These are phyloP conservation scores for Sarotherodon lohbergeri DNA, from an alignment of 2,113 vertebrate genomes.

Conservation along the genomic window DNA sequence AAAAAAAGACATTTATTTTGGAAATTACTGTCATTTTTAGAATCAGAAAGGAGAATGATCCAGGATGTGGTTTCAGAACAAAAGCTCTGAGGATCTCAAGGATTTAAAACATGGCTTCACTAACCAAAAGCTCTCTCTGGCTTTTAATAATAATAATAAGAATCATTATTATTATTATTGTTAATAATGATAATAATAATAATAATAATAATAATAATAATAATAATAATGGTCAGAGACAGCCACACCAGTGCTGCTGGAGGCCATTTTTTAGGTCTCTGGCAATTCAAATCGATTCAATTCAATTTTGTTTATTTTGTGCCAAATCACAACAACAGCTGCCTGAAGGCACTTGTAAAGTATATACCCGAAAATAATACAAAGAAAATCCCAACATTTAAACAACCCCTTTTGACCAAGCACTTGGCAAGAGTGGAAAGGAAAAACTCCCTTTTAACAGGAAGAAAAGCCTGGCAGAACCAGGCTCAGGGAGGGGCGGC, in stretches of 20 bases:
- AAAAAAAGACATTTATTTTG: not conserved
- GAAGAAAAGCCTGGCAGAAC: not conserved
- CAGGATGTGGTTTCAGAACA: not conserved
- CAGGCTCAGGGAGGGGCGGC: not conserved
- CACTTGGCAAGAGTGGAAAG: not conserved
- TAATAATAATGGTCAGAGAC: not conserved
- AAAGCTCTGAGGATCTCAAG: not conserved
- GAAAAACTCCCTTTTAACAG: not conserved
- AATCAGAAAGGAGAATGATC: not conserved
- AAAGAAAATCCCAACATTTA: not conserved
- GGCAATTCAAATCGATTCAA: not conserved
- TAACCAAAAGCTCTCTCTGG: not conserved
- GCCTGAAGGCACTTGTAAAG: not conserved
- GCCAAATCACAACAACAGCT: not conserved
- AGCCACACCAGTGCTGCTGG: not conserved
- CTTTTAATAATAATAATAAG: not conserved
- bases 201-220: too few species aligned
- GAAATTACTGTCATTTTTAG: not conserved
- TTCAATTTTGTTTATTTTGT: not conserved
- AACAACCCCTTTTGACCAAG: not conserved
- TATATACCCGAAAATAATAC: accelerated
- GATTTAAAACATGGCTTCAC: not conserved
- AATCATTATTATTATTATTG: too few species aligned
- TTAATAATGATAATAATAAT: too few species aligned
- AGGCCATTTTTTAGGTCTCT: not conserved